phyloP scores from a whole-genome alignment of 2,797 vertebrate genomes.

The Avahi laniger region DNA sequence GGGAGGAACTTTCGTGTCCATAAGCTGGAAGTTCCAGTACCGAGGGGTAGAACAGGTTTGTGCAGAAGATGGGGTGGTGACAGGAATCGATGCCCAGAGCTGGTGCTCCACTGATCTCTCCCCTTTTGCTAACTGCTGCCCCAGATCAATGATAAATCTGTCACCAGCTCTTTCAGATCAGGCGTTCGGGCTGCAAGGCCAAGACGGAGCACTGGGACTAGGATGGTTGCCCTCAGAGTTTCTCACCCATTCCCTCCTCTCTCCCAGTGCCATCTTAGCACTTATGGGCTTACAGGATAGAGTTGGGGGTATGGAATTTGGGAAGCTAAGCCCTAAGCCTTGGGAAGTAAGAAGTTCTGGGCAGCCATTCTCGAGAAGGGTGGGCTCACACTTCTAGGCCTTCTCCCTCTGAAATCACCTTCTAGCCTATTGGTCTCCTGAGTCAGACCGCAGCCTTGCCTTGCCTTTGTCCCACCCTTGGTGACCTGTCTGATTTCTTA shows the following conservation, averaged over 20 bases:
- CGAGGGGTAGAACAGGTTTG: slow-evolving; percentile 28
- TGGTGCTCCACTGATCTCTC: neutral
- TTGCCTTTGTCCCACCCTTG: neutral
- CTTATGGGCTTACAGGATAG: neutral
- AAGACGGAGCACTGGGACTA: neutral
- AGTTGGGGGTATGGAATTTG: neutral
- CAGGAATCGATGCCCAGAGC: neutral
- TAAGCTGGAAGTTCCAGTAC: neutral
- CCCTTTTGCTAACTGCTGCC: slow-evolving; percentile 3
- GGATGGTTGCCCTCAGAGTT: neutral
- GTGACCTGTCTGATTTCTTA: slow-evolving; percentile 5
- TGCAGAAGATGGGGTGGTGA: neutral
- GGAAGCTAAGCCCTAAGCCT: neutral
- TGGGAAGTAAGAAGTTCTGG: slow-evolving; percentile 23
- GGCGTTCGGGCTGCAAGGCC: slow-evolving; percentile 5
- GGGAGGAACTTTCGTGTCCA: neutral
- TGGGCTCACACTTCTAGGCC: neutral
- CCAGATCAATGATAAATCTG: slow-evolving; percentile 13
- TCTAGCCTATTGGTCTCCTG: neutral
- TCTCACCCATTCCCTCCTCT: neutral
- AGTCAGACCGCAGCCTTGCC: slow-evolving; percentile 1
- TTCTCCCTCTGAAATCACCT: neutral
- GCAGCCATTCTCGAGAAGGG: neutral
- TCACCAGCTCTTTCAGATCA: neutral
- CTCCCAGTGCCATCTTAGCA: neutral